Percentiles rank a stretch among this genome's conserved stretches.
phyloP scores from a whole-genome alignment of 2,888 invertebrate genomes.

The Prostheceraeus crozeri region DNA sequence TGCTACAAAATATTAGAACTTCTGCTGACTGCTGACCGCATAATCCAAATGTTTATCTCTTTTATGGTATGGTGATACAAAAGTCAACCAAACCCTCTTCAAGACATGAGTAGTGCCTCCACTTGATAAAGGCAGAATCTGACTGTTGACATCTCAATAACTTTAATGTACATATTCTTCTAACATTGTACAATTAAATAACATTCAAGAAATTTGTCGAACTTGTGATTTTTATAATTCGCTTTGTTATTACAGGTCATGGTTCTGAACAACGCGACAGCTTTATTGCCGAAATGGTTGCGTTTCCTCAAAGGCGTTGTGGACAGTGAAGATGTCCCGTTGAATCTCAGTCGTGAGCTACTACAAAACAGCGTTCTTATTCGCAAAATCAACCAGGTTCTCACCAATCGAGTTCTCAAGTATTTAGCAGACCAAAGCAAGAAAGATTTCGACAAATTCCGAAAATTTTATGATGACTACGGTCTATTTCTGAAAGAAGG shows the following conservation, averaged over 20 bases:
- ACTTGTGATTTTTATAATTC: too few species aligned
- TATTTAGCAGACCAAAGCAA: slow-evolving; percentile 69
- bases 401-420: slow-evolving; percentile 34
- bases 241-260: slow-evolving; percentile 67
- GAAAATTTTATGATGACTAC: slow-evolving; percentile 81
- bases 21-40: too few species aligned
- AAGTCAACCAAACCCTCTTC: too few species aligned
- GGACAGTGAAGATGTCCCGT: slow-evolving; percentile 94
- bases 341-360: slow-evolving; percentile 88
- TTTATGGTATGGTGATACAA: too few species aligned
- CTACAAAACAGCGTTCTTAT: slow-evolving; percentile 86
- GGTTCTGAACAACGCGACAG: slow-evolving; percentile 80
- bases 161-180: too few species aligned
- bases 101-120: too few species aligned
- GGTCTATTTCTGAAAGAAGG: slow-evolving; percentile 89
- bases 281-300: slow-evolving; percentile 85
- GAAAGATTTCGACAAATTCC: slow-evolving; percentile 73
- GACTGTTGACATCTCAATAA: too few species aligned
- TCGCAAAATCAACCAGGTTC: slow-evolving; percentile 47
- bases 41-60: too few species aligned
- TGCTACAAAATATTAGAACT: too few species aligned
- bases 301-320: slow-evolving; percentile 92
- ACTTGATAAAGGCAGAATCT: too few species aligned
- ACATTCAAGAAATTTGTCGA: too few species aligned
- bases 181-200: too few species aligned